Base-by-base conservation (phyloP, 2,113 vertebrate species). In the Fulica atra region DNA sequence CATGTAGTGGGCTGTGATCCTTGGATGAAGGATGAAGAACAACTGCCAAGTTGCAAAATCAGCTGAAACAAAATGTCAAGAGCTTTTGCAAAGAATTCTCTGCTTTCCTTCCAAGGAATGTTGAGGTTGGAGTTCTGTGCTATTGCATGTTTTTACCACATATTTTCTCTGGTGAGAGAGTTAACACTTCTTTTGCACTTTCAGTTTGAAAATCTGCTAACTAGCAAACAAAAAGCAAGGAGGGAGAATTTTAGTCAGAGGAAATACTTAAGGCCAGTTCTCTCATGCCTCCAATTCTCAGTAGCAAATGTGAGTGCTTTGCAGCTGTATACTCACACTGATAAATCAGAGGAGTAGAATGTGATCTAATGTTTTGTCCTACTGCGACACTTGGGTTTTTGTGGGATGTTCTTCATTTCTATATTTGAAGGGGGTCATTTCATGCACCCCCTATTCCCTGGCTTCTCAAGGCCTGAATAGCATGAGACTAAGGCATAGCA, bases 1-100 rank as follows among this genome's bases (percentile, higher is more conserved):
- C 48, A 82, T 3, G 16, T 33, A 16, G 48, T 53, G 63, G 33
- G 26, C 26, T 81, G 69, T 56, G 66, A 77, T 69, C 44, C 53
- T 82, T 79, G 71, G 44, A 16, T 40, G 38, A 48, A 64, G 42
- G 21, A 51, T 18, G n/a, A 84, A 6, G 3, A 87, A 84, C 74
- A 79, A 16, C 10, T 24, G 48, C 57, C 17, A 51, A 73, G 38
- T 31, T 94, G 74, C 48, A 89, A 91, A 96, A 85, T 79, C 48
- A 92, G 54, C 66, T 82, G 79, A 82, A 82, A 95, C 4, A 65
- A 71, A 95, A 85, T 31, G 24, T 57, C 48, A 89, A 89, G 24
- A 40, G 6, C 8, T 82, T 92, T 61, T 80, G 61, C 64, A 87
- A 88, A 80, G 57, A 72, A 69, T 57, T 89, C 29, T 81, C 66